These are phyloP conservation scores for Cynocephalus volans DNA, from an alignment of 2,113 vertebrate genomes.

Conservation along the genomic window DNA sequence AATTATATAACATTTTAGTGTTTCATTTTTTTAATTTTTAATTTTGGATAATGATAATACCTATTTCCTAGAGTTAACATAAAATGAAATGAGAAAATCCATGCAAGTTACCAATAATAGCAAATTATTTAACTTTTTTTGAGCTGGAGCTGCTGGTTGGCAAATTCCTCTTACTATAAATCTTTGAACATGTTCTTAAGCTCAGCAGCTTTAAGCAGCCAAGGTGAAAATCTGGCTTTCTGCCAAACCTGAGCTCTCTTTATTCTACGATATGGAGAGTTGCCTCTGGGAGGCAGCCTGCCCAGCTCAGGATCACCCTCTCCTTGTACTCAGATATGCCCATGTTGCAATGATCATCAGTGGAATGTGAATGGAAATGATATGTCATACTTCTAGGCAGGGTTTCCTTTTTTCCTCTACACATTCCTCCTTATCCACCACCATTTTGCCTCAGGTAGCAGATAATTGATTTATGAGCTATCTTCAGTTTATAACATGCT, in stretches of 20 bases:
- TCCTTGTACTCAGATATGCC: background rate
- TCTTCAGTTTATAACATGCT: background rate
- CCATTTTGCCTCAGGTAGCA: background rate
- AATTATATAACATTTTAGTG: background rate
- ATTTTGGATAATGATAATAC: background rate
- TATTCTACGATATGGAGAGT: background rate
- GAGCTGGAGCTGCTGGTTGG: constrained; percentile 16
- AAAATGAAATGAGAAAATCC: constrained; percentile 9
- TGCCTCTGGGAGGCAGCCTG: background rate
- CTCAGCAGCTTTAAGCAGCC: background rate
- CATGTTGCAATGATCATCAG: background rate
- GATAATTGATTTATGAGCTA: background rate
- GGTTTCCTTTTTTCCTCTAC: background rate
- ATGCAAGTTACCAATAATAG: background rate
- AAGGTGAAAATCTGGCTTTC: constrained; percentile 16
- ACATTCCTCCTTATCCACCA: background rate
- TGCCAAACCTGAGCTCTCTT: background rate
- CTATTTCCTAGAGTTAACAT: background rate
- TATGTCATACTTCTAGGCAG: background rate
- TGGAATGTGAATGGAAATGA: background rate
- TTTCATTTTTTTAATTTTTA: background rate
- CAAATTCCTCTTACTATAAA: constrained; percentile 12
- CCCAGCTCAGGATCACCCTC: background rate
- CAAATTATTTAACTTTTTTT: constrained; percentile 14
- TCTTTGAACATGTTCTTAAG: constrained; percentile 6